Conservation (phyloP, 2,888 invertebrate genomes). For the Crocallis elinguaria region DNA sequence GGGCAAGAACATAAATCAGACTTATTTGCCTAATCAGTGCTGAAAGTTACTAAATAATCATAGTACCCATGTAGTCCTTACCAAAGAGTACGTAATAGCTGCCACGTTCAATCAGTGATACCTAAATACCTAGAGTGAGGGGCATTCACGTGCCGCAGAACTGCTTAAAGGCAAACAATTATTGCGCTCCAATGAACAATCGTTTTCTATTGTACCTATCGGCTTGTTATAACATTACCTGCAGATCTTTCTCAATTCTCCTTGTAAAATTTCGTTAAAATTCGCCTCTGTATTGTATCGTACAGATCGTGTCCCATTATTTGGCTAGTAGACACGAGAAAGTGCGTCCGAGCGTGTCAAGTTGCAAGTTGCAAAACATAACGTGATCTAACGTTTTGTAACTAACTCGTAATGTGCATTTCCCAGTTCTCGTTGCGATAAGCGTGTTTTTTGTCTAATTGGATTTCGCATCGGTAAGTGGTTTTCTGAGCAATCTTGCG, state of each 20-base stretch:
- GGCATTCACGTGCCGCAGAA: conserved; percentile 15
- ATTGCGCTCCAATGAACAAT: conserved; percentile 37
- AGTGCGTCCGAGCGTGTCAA: conserved; percentile 42
- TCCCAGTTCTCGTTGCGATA: conserved; percentile 31
- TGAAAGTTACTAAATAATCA: not conserved
- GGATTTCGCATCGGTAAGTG: conserved; percentile 39
- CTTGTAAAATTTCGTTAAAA: conserved; percentile 46
- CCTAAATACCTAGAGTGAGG: conserved; percentile 3
- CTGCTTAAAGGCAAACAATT: conserved; percentile 26
- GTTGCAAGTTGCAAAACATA: conserved; percentile 49
- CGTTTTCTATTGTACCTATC: conserved; percentile 29
- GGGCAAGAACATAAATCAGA: too few species aligned
- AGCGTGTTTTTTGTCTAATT: conserved; percentile 29
- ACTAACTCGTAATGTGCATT: conserved; percentile 39
- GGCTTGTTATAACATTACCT: conserved; percentile 5
- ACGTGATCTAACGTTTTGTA: conserved; percentile 59
- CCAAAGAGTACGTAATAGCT: not conserved
- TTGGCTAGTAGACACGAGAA: conserved; percentile 34
- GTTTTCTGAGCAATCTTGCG: conserved; percentile 46
- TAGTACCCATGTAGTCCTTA: not conserved
- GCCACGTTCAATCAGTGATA: not conserved
- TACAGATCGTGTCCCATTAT: conserved; percentile 38
- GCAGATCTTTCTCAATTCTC: conserved; percentile 38
- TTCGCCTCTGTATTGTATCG: conserved; percentile 40
- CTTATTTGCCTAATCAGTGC: too few species aligned